Evolutionary conservation across 2,797 vertebrate genomes (phyloP).

Genomic region (Harpagifer antarcticus): DNA sequence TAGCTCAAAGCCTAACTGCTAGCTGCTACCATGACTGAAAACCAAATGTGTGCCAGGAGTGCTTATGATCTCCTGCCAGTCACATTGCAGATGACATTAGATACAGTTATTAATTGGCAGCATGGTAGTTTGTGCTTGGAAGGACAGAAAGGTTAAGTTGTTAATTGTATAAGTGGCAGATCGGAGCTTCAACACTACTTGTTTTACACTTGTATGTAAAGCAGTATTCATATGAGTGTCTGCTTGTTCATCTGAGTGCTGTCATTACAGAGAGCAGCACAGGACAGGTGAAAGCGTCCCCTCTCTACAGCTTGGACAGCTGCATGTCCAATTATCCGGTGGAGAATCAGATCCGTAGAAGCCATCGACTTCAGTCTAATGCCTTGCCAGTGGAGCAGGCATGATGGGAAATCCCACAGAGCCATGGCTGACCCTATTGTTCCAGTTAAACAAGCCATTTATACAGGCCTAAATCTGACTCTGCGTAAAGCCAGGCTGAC

Average conservation of each 20-base stretch:
- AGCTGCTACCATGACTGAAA: neutral
- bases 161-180: conserved; percentile 16
- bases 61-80: neutral
- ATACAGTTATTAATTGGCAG: conserved; percentile 5
- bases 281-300: neutral
- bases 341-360: conserved; percentile 18
- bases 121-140: conserved; percentile 3
- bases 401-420: conserved; percentile 37
- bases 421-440: conserved; percentile 4
- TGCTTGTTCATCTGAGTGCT: neutral
- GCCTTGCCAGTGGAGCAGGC: conserved; percentile 13
- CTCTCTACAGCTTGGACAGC: conserved; percentile 13
- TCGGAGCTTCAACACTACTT: neutral
- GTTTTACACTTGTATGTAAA: neutral
- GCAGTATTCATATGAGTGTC: neutral
- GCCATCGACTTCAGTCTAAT: conserved; percentile 20
- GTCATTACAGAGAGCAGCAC: neutral
- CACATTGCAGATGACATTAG: neutral
- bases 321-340: conserved; percentile 21
- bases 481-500: neutral
- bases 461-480: conserved; percentile 33
- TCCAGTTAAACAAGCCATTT: conserved; percentile 26
- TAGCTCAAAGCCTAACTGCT: too few species aligned
- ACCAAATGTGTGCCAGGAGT: neutral
- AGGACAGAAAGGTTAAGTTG: neutral